Percentiles rank a stretch among this genome's conserved stretches.
phyloP scores from a whole-genome alignment of 2,113 vertebrate genomes.

The Propithecus coquereli region DNA sequence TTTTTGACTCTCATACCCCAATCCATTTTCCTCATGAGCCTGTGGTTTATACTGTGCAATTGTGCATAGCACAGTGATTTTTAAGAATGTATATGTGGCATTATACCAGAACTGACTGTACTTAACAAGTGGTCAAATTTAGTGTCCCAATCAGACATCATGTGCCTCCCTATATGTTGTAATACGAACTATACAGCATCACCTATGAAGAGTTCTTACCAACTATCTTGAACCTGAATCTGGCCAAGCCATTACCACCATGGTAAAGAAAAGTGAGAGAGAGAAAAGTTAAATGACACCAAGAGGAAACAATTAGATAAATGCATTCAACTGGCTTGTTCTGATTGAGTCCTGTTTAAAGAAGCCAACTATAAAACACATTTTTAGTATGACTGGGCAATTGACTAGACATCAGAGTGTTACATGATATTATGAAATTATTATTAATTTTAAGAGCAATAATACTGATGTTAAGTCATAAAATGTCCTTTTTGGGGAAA shows the following conservation, averaged over 20 bases:
- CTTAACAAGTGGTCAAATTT: background rate
- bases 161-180: background rate
- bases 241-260: background rate
- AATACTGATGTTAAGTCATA: background rate
- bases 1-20: background rate
- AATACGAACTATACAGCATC: background rate
- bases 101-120: background rate
- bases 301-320: background rate
- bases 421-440: background rate
- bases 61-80: background rate
- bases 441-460: conserved; percentile 22
- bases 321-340: background rate
- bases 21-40: background rate
- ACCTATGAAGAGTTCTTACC: background rate
- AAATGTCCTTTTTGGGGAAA: background rate
- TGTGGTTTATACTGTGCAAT: background rate
- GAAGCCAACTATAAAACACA: background rate
- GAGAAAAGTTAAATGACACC: background rate
- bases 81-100: background rate
- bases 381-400: background rate
- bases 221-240: background rate
- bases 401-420: background rate
- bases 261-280: background rate
- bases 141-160: background rate
- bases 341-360: background rate